A percentile compares a stretch with the other conserved stretches of the same genome.
phyloP scores from a whole-genome alignment of 2,888 invertebrate species.

The Limenitis camilla region DNA sequence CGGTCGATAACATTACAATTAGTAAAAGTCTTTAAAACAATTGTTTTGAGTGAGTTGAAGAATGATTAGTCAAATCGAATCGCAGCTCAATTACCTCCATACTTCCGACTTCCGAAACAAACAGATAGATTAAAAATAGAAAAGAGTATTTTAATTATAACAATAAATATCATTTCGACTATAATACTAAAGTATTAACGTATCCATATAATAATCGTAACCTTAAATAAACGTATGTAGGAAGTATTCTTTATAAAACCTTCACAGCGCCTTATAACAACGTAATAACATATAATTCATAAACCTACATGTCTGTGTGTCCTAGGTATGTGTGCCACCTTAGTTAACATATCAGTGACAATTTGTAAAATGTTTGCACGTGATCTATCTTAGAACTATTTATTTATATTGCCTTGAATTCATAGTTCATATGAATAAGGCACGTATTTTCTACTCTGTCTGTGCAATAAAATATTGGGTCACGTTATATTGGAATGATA shows the following conservation, averaged over 20 bases:
- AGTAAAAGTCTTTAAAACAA: no score
- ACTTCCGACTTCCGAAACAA: no score
- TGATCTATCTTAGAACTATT: conserved; percentile 27
- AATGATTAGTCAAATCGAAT: no score
- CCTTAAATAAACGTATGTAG: conserved; percentile 16
- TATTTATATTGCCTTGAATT: conserved; percentile 18
- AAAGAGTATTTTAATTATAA: no score
- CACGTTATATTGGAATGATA: no score
- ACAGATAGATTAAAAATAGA: no score
- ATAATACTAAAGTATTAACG: no score
- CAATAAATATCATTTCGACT: no score
- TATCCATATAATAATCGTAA: no score
- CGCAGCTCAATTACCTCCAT: no score
- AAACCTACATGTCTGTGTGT: neutral
- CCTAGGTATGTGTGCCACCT: conserved; percentile 10
- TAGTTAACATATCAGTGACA: conserved; percentile 23
- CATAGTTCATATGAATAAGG: conserved; percentile 2
- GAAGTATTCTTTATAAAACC: neutral
- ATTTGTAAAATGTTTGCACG: conserved; percentile 19
- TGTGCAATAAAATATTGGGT: neutral
- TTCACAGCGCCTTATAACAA: neutral
- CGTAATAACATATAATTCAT: neutral
- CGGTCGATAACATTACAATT: no score
- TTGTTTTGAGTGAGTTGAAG: no score
- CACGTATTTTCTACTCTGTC: conserved; percentile 4